Conservation (phyloP, 1,140 invertebrate species). For the Drosophila bocqueti region DNA sequence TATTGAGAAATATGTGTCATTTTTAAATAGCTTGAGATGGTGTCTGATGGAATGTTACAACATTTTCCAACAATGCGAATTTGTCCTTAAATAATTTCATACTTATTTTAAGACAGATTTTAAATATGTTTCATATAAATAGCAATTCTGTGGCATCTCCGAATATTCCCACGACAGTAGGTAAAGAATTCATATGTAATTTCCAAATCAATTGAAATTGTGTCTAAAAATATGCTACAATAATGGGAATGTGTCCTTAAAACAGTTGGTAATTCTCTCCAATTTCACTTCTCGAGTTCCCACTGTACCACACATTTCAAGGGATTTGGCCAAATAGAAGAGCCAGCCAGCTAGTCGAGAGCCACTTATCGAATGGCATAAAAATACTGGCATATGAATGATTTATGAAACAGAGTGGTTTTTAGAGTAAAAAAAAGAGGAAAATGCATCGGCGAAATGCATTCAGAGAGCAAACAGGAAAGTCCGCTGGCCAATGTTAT, state of each 20-base stretch:
- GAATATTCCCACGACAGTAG: too few species aligned
- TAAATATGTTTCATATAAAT: too few species aligned
- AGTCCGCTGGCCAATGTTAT: slow-evolving; percentile 34
- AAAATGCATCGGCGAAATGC: slow-evolving; percentile 37
- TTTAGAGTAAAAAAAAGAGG: neutral
- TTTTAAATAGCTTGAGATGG: too few species aligned
- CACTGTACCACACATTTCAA: slow-evolving; percentile 9
- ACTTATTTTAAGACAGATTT: too few species aligned
- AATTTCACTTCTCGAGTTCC: neutral
- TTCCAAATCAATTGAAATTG: neutral
- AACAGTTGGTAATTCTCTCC: neutral
- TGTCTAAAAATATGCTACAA: neutral
- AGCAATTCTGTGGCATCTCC: too few species aligned
- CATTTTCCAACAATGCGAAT: too few species aligned
- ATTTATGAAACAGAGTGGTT: slow-evolving; percentile 63
- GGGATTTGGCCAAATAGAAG: neutral
- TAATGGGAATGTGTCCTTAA: too few species aligned
- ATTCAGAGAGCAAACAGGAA: slow-evolving; percentile 46
- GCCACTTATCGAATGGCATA: slow-evolving; percentile 71
- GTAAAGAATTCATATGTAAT: neutral
- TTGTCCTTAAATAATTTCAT: too few species aligned
- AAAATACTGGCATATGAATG: slow-evolving; percentile 70
- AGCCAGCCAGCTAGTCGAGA: neutral
- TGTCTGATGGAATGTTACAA: too few species aligned
- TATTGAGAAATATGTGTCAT: too few species aligned